Conservation (phyloP, 2,888 invertebrate species). For the Sepioteuthis lessoniana region DNA sequence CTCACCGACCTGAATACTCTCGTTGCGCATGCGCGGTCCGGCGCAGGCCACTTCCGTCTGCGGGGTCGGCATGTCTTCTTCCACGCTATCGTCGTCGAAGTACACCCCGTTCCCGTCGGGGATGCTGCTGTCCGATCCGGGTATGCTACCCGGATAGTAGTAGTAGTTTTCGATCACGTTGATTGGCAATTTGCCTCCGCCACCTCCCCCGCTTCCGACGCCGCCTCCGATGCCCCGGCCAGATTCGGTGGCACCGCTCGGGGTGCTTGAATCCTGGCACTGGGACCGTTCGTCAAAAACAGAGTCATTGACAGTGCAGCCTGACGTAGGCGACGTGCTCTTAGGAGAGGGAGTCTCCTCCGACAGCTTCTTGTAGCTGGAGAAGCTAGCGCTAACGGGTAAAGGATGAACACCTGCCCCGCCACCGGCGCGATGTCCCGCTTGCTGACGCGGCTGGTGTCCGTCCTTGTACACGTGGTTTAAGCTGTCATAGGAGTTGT, state of each 20-base stretch:
- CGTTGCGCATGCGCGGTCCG: constrained; percentile 41
- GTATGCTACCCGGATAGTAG: constrained; percentile 46
- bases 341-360: constrained; percentile 48
- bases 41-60: constrained; percentile 34
- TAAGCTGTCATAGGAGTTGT: constrained; percentile 48
- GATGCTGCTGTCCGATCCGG: constrained; percentile 46
- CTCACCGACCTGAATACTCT: constrained; percentile 35
- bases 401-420: constrained; percentile 38
- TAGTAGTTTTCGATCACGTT: constrained; percentile 47
- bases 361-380: constrained; percentile 49
- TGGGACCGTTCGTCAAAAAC: constrained; percentile 44
- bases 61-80: constrained; percentile 10
- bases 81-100: constrained; percentile 39
- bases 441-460: constrained; percentile 34
- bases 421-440: constrained; percentile 34
- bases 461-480: constrained; percentile 47
- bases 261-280: constrained; percentile 38
- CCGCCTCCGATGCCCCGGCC: not conserved
- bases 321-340: constrained; percentile 48
- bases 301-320: constrained; percentile 44
- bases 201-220: not conserved
- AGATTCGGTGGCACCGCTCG: constrained; percentile 41
- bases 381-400: constrained; percentile 48
- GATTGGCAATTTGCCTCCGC: not conserved
- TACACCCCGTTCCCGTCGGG: constrained; percentile 46